Evolutionary conservation across 2,113 vertebrate genomes (phyloP).

Genomic region (Acrocephalus kingi): DNA sequence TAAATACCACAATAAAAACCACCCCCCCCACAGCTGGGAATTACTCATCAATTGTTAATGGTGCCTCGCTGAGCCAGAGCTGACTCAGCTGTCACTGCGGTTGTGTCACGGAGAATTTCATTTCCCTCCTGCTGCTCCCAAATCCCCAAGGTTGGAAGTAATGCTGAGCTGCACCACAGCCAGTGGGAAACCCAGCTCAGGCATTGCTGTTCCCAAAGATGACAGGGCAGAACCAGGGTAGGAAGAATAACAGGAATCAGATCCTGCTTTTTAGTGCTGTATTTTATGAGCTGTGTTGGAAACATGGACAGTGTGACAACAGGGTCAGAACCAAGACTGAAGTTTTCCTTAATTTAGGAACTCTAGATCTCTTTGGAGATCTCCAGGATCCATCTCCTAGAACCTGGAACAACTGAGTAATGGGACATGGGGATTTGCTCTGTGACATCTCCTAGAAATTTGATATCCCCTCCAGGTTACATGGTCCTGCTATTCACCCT

Average conservation of each 20-base stretch:
- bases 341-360: neutral
- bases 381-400: neutral
- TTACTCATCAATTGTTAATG: constrained; percentile 76
- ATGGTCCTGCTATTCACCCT: rapidly evolving
- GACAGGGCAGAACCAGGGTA: neutral
- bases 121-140: constrained; percentile 59
- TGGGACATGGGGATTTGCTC: neutral
- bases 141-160: neutral
- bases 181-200: constrained; percentile 3
- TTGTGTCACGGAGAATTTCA: constrained; percentile 49
- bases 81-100: constrained; percentile 72
- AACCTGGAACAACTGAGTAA: neutral
- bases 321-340: neutral
- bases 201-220: neutral
- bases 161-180: neutral
- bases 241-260: neutral
- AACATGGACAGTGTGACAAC: neutral
- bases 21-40: constrained; percentile 77
- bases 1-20: constrained; percentile 30
- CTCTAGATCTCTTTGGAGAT: neutral
- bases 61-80: constrained; percentile 42
- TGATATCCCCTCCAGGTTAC: neutral
- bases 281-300: neutral
- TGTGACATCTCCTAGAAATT: neutral
- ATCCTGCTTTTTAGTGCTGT: neutral